Evolutionary conservation across 2,113 vertebrate genomes (phyloP), one percentile per base, ranked within the genome.

Genomic region (Trichechus manatus): DNA sequence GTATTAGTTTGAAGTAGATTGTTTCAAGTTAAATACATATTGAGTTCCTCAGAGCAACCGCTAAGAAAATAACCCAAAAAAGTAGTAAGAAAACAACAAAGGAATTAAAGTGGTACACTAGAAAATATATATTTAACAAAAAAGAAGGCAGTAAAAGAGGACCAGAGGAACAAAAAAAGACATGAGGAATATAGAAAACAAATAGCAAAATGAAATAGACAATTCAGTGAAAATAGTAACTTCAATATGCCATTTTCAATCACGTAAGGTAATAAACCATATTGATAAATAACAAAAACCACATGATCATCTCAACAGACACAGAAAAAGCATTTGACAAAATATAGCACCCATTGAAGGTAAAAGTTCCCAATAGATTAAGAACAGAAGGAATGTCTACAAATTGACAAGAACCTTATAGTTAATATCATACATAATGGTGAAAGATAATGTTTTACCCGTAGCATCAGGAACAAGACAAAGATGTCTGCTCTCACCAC

Each of bases 271-370:
- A 93, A 77, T 31, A 42, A 56, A 81, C 27, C 81, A 17, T 22
- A 59, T 70, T 39, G 84, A 77, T 17, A 25, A 56, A 84, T 42
- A 27, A 72, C 4, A 47, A 97, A 90, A 93, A 56, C 4, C 22
- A 56, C 1, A 53, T 3, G 1, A 29, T 86, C 7, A 92, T 61
- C 85, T 86, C 14, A 33, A 89, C 1, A 64, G 36, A 61, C 61
- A 84, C 81, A 96, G n/a, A 93, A 84, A 94, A 56, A 84, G 0
- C 33, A 93, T 81, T 64, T 91, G 25, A 75, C 33, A 85, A 53
- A 53, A 94, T 61, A 42, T 77, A 89, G 47, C 13, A 42, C 3
- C 29, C 27, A 61, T 33, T 94, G 11, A 75, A 94, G 70, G 89
- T 31, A 75, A 56, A 95, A 90, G 11, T 5, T 91, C 64, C 70